phyloP scores from a whole-genome alignment of 2,113 vertebrate genomes.

The Isurus oxyrinchus region DNA sequence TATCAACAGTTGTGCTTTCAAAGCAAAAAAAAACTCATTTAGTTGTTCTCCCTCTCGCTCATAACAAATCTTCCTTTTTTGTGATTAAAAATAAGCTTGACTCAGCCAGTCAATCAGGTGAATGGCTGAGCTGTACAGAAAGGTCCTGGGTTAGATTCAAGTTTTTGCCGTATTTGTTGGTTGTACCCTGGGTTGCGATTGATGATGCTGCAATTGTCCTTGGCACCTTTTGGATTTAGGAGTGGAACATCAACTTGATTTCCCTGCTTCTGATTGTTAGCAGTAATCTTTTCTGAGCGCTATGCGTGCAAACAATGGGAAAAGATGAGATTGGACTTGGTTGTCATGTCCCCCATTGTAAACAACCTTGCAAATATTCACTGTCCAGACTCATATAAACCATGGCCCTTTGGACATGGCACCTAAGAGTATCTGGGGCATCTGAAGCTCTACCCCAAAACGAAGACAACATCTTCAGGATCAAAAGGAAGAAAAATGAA shows the following conservation, averaged over 20 bases:
- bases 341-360: not conserved
- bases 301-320: not conserved
- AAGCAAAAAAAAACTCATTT: not conserved
- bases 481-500: not conserved
- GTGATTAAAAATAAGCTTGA: not conserved
- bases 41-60: not conserved
- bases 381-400: not conserved
- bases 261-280: not conserved
- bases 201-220: not conserved
- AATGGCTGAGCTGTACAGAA: not conserved
- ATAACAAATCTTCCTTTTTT: not conserved
- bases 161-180: not conserved
- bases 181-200: not conserved
- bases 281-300: not conserved
- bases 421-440: not conserved
- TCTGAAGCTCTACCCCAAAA: not conserved
- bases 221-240: not conserved
- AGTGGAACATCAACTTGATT: not conserved
- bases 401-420: not conserved
- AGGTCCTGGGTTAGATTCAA: not conserved
- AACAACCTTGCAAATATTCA: not conserved
- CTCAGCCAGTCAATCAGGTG: not conserved
- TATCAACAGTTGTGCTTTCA: constrained; percentile 15
- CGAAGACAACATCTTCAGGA: not conserved
- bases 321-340: not conserved